phyloP scores from a whole-genome alignment of 2,797 vertebrate genomes.

The Parauchenoglanis punctatus region DNA sequence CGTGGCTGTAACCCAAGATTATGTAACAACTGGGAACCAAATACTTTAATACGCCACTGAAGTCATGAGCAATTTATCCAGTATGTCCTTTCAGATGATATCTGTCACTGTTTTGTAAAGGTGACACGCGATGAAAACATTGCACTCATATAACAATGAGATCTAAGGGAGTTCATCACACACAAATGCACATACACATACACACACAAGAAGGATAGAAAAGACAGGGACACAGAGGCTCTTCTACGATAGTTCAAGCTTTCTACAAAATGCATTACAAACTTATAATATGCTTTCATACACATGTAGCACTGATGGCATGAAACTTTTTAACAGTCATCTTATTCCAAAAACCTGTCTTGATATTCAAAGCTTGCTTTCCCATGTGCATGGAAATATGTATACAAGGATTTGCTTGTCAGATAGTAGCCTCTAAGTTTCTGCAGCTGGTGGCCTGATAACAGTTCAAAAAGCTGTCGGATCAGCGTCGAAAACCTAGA shows the following conservation, averaged over 20 bases:
- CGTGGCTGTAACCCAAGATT: neutral
- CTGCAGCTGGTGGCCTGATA: neutral
- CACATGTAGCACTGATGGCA: neutral
- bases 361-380: neutral
- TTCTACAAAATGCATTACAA: neutral
- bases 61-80: neutral
- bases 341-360: neutral
- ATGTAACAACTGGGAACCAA: neutral
- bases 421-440: neutral
- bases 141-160: neutral
- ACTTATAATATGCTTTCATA: neutral
- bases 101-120: neutral
- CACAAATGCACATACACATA: neutral
- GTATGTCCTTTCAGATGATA: constrained; percentile 17
- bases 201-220: neutral
- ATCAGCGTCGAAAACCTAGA: neutral
- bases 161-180: neutral
- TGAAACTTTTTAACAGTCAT: neutral
- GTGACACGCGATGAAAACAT: neutral
- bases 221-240: neutral
- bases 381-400: neutral
- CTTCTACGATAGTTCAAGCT: neutral
- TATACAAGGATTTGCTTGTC: neutral
- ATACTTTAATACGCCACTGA: neutral
- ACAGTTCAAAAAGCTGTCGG: neutral